Conservation (phyloP, 1,140 invertebrate genomes). For the Ceratina australensis region DNA sequence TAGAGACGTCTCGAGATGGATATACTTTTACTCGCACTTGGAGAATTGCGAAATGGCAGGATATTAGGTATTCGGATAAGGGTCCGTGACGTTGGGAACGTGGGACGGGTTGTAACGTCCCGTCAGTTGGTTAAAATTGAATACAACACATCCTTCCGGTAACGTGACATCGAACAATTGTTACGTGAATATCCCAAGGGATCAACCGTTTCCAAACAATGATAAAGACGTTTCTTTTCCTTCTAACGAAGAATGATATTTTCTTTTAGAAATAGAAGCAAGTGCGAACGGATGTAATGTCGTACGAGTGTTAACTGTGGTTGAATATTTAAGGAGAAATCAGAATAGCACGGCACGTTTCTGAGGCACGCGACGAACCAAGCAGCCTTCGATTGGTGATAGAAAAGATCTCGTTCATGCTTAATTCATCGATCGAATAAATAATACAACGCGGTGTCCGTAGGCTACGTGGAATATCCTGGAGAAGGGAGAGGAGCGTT, state of each 20-base stretch:
- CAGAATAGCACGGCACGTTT: not conserved
- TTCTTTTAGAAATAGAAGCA: not conserved
- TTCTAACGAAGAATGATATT: not conserved
- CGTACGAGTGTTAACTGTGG: no score
- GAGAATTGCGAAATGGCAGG: no score
- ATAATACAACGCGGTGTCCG: not conserved
- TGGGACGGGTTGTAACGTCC: not conserved
- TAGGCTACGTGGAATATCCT: not conserved
- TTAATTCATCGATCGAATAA: constrained; percentile 16
- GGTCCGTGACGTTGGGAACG: not conserved
- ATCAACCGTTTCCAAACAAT: not conserved
- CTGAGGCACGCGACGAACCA: not conserved
- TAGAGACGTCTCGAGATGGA: no score
- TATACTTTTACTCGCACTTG: no score
- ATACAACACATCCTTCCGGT: not conserved
- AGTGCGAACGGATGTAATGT: not conserved
- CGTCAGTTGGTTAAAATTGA: constrained; percentile 1
- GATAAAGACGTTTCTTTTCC: no score
- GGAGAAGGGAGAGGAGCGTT: constrained; percentile 1
- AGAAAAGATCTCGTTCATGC: not conserved
- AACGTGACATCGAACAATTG: no score
- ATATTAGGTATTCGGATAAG: not conserved
- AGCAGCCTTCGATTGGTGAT: not conserved
- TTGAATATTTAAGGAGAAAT: no score
- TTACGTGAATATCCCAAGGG: no score